These are phyloP conservation scores for Myoxocephalus aenaeus DNA, from an alignment of 2,797 vertebrate genomes.

Conservation along the genomic window DNA sequence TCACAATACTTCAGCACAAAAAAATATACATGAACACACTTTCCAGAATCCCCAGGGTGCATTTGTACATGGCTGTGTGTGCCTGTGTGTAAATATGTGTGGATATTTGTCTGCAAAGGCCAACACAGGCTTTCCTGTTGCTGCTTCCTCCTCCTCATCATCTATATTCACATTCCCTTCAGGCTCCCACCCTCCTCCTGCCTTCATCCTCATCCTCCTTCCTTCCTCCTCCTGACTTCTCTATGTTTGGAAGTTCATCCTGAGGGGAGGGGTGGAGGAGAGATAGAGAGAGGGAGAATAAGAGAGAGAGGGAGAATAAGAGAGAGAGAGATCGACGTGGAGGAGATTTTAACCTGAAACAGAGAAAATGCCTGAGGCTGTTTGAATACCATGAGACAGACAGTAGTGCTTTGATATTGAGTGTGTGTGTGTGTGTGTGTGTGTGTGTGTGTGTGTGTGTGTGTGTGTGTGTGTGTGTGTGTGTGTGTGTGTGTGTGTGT, in stretches of 20 bases:
- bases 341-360: slow-evolving; percentile 66
- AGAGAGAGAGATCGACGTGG: background rate
- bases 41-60: slow-evolving; percentile 41
- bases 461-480: slow-evolving; percentile 30
- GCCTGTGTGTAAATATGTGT: slow-evolving; percentile 45
- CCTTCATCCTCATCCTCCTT: slow-evolving; percentile 52
- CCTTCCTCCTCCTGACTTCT: slow-evolving; percentile 51
- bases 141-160: slow-evolving; percentile 20
- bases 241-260: slow-evolving; percentile 54
- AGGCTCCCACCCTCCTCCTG: slow-evolving; percentile 25
- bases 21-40: slow-evolving; percentile 50
- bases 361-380: slow-evolving; percentile 55
- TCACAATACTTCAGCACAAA: slow-evolving; percentile 41
- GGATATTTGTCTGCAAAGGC: slow-evolving; percentile 55
- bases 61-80: slow-evolving; percentile 46
- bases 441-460: slow-evolving; percentile 26
- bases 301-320: slow-evolving; percentile 10
- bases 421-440: slow-evolving; percentile 3
- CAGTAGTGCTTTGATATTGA: slow-evolving; percentile 60
- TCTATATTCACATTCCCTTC: slow-evolving; percentile 55
- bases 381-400: slow-evolving; percentile 62
- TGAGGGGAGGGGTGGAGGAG: slow-evolving; percentile 38
- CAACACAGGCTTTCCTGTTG: slow-evolving; percentile 42
- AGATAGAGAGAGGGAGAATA: background rate
- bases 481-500: slow-evolving; percentile 28